These are phyloP conservation scores for Halcyon chelicuti DNA, from an alignment of 2,797 vertebrate genomes.

Conservation along the genomic window DNA sequence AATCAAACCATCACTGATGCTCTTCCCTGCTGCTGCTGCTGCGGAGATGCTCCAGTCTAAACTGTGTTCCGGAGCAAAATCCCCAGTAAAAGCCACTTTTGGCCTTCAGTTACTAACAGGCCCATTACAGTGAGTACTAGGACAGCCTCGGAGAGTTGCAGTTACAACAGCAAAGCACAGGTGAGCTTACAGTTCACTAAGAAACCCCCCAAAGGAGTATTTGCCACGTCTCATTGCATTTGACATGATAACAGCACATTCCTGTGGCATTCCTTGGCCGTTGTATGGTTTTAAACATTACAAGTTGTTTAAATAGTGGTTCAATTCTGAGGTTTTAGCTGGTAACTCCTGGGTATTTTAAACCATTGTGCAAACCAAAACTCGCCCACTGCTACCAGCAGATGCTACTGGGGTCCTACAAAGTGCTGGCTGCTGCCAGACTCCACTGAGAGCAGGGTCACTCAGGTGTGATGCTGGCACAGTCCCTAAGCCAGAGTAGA, in stretches of 20 bases:
- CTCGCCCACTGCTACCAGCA: neutral
- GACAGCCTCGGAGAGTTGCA: neutral
- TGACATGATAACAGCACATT: neutral
- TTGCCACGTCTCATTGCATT: neutral
- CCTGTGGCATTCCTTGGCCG: neutral
- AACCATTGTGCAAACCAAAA: neutral
- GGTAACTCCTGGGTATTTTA: neutral
- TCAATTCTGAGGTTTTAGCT: neutral
- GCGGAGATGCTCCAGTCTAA: neutral
- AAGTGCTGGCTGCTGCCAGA: neutral
- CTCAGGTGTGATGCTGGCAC: accelerated
- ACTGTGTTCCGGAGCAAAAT: neutral
- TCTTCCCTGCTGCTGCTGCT: accelerated
- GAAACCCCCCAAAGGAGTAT: neutral
- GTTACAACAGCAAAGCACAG: neutral
- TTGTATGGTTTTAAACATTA: neutral
- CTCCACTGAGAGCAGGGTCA: too few relatives aligned
- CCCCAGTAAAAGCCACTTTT: neutral
- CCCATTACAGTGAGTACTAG: neutral
- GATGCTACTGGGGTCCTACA: neutral
- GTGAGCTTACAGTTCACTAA: neutral
- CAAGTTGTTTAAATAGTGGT: neutral
- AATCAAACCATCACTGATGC: accelerated
- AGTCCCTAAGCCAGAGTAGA: neutral
- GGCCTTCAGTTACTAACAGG: neutral